Evolutionary conservation across 2,888 invertebrate genomes (phyloP).

Genomic region (Dolomedes plantarius): DNA sequence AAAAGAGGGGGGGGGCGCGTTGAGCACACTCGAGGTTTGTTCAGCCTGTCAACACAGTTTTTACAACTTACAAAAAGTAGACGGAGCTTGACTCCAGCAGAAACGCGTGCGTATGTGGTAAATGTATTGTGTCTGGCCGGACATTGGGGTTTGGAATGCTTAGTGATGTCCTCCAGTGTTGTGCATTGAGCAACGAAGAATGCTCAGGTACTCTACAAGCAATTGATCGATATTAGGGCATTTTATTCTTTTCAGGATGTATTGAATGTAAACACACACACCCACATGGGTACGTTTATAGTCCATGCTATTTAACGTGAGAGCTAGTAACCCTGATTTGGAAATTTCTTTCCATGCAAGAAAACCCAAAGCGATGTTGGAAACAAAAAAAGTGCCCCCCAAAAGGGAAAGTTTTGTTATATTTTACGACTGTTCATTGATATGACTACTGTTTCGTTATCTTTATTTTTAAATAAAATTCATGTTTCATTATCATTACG

Average conservation of each 20-base stretch:
- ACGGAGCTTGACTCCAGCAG: not conserved
- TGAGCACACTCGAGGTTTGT: constrained; percentile 41
- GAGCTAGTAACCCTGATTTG: no score
- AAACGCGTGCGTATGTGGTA: constrained; percentile 2
- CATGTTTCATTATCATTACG: no score
- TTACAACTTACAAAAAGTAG: constrained; percentile 29
- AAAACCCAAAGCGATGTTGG: no score
- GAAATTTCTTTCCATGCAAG: no score
- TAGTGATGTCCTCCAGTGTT: not conserved
- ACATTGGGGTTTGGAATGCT: not conserved
- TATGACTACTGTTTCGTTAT: no score
- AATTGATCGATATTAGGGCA: not conserved
- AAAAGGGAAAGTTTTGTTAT: no score
- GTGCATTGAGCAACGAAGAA: not conserved
- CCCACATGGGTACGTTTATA: no score
- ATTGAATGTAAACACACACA: not conserved
- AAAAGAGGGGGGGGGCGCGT: not conserved
- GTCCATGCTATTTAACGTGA: no score
- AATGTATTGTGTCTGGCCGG: not conserved
- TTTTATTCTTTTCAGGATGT: not conserved
- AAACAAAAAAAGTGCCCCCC: no score
- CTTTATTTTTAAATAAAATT: no score
- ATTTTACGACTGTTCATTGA: no score
- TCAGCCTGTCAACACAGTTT: constrained; percentile 63
- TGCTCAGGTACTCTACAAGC: not conserved